Evolutionary conservation across 2,888 invertebrate species (phyloP).

Genomic region (Lasioglossum malachurum): DNA sequence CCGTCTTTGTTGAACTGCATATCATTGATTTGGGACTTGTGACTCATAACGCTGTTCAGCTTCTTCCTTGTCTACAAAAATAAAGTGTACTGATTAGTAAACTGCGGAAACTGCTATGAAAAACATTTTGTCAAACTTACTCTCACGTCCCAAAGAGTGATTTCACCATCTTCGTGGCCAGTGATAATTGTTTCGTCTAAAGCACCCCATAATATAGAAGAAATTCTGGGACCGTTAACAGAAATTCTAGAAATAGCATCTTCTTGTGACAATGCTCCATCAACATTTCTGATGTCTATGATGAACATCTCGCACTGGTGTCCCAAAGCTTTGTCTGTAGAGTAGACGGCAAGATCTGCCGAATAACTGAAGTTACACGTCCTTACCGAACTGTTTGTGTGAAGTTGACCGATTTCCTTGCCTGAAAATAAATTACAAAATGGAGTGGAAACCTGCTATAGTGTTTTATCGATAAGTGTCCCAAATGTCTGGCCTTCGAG

Average conservation of each 20-base stretch:
- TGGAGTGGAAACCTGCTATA: not conserved
- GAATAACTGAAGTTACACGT: slow-evolving; percentile 97
- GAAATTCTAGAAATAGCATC: slow-evolving; percentile 92
- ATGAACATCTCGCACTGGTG: slow-evolving; percentile 96
- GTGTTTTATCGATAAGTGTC: no score
- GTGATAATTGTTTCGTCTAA: slow-evolving; percentile 96
- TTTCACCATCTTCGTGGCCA: slow-evolving; percentile 97
- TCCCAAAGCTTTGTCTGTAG: slow-evolving; percentile 97
- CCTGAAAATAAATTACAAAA: slow-evolving; percentile 84
- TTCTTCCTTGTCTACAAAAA: slow-evolving; percentile 91
- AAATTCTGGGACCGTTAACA: slow-evolving; percentile 93
- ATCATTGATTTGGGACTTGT: slow-evolving; percentile 95
- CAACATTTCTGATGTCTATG: slow-evolving; percentile 92
- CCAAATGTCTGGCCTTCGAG: no score
- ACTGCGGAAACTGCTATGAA: not conserved
- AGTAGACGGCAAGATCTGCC: slow-evolving; percentile 95
- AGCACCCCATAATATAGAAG: slow-evolving; percentile 97
- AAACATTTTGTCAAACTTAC: slow-evolving; percentile 84
- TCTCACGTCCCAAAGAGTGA: slow-evolving; percentile 97
- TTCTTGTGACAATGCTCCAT: slow-evolving; percentile 89
- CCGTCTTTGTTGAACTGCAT: slow-evolving; percentile 97
- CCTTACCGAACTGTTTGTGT: slow-evolving; percentile 95
- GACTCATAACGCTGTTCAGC: slow-evolving; percentile 92
- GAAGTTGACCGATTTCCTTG: slow-evolving; percentile 91
- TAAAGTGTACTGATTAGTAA: not conserved